A percentile compares a stretch with the other conserved stretches of the same genome.
Conservation (phyloP, 2,888 invertebrate genomes). For the Sphinx pinastri region DNA sequence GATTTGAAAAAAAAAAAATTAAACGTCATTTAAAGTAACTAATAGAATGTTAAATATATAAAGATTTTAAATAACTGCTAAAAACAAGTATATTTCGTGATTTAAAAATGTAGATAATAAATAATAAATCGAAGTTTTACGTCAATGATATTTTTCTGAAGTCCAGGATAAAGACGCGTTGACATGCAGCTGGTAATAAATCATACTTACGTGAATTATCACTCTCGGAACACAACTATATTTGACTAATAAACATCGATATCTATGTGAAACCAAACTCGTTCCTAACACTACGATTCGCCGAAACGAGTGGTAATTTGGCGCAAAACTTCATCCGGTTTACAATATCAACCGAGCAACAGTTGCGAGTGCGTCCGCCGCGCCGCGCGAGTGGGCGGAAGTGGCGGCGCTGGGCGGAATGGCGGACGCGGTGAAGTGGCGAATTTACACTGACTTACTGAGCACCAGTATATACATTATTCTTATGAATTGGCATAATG, state of each 20-base stretch:
- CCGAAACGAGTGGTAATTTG: conserved; percentile 14
- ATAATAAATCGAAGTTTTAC: too few species aligned
- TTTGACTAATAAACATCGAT: background rate
- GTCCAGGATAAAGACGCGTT: too few species aligned
- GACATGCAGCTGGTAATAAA: too few species aligned
- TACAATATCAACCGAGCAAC: conserved; percentile 16
- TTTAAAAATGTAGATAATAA: too few species aligned
- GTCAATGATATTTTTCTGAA: too few species aligned
- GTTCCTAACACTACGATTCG: background rate
- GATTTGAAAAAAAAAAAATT: too few species aligned
- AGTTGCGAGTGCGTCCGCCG: background rate
- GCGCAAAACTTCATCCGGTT: background rate
- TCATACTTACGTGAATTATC: too few species aligned
- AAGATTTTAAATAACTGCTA: too few species aligned
- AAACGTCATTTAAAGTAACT: too few species aligned
- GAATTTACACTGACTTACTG: background rate
- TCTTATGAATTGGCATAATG: background rate
- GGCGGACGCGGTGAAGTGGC: background rate
- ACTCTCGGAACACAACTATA: too few species aligned
- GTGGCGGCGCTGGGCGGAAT: background rate
- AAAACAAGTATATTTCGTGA: too few species aligned
- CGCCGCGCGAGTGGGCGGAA: background rate
- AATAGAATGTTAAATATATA: too few species aligned
- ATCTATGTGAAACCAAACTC: background rate
- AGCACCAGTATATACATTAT: background rate